Evolutionary conservation across 2,888 invertebrate species (phyloP), one percentile per base, ranked within the genome.

Genomic region (Uropetala carovei): DNA sequence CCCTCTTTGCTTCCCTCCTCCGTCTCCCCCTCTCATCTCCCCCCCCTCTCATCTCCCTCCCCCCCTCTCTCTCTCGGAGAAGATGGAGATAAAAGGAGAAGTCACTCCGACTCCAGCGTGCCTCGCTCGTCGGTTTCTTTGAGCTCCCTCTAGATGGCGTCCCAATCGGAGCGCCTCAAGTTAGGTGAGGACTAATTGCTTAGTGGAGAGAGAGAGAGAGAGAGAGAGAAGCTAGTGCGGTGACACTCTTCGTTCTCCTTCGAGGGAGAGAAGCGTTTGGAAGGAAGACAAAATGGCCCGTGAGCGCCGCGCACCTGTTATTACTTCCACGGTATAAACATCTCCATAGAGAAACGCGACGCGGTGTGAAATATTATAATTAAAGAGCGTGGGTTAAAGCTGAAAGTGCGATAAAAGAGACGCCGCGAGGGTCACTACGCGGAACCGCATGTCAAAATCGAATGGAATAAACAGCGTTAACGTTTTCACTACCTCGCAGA

Each of bases 61-160:
- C 43, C 5, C 43, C 5, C 43, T 43, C 5, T 43, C 43, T 43
- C 43, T 43, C 43, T 43, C 68, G 68, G n/a, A 16, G 64, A 4
- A 64, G 64, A 68, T 68, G n/a, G 68, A 68, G 68, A 68, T 68
- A 68, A 68, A 68, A 68, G 43, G n/a, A 68, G 68, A 18, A 9
- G 68, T 68, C 64, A n/a, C 64, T 64, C 43, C 43, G 5, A 43
- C 43, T 43, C 43, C 43, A 5, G 43, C 43, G 43, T 43, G 43
- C 43, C 43, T 43, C 43, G 5, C 43, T 43, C 43, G 43, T 43
- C 43, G 43, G 43, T 64, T 64, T 68, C 68, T 68, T 68, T 68
- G 68, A 68, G n/a, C 68, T 9, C 11, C 68, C 22, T 22, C 68
- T 68, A 68, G 68, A 68, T 68, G 68, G 68, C 68, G 10, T 68